Base-by-base conservation (phyloP, 2,888 invertebrate genomes). In the Cryptophagus acutangulus region DNA sequence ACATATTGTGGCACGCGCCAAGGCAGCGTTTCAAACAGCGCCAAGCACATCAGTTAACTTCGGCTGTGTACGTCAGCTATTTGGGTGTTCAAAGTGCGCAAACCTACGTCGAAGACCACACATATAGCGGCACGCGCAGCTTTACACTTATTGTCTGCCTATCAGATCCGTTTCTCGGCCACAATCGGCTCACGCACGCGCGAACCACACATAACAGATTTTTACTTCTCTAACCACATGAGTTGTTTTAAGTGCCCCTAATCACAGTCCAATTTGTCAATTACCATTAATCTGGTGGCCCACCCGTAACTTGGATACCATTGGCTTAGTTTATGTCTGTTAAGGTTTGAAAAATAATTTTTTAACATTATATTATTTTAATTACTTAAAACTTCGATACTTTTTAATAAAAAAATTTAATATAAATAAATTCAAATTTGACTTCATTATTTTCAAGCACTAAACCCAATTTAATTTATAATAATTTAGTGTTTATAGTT, bases 231-330 rank as follows among this genome's bases (percentile, higher is more conserved):
- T 13, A n/a, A 16, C 31, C 24, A 20, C 24, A 20, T 20, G 24
- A 20, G 24, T 20, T 20, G 24, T 20, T 20, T 20, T 20, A 31
- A 13, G 31, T 15, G 12, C 31, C 31, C 31, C 31, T 31, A 31
- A 31, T 31, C 31, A 31, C 31, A 4, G 49, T 41, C 40, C 33
- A 51, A 51, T 51, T 51, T 51, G 51, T 51, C 51, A 46, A 46
- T 43, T 46, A 43, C 36, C 37, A 40, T 44, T 49, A 47, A 43
- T 33, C 31, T 30, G 13, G 29, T 1, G 49, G 36, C 48, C 31
- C 51, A 51, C 51, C 49, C 51, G 46, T 40, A 43, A 30, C 37
- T 29, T 20, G n/a, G 20, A 20, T n/a, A n/a, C n/a, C n/a, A n/a
- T n/a, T n/a, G n/a, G n/a, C n/a, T n/a, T n/a, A n/a, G n/a, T n/a